These are phyloP conservation scores for Oxyteleia sp. DNA, from an alignment of 2,888 invertebrate genomes.

Conservation along the genomic window DNA sequence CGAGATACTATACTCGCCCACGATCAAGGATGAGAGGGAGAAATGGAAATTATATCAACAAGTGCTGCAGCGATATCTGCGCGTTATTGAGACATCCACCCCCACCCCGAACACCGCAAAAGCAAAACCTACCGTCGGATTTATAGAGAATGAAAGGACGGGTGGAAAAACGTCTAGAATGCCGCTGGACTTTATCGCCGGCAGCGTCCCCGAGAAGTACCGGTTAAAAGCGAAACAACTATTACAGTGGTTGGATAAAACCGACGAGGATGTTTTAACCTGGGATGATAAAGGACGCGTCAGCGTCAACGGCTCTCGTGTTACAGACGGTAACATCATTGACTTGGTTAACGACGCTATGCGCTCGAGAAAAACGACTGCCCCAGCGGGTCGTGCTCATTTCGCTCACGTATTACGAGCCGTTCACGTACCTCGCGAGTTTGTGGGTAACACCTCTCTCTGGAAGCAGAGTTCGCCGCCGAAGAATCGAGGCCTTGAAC, in stretches of 20 bases:
- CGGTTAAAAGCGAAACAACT: conserved; percentile 1
- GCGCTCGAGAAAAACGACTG: conserved; percentile 7
- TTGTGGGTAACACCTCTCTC: conserved; percentile 6
- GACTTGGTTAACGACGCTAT: conserved; percentile 54
- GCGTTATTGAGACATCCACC: not conserved
- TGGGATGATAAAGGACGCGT: conserved; percentile 20
- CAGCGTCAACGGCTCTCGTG: conserved; percentile 4
- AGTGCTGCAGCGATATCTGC: conserved; percentile 49
- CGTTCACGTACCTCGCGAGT: conserved; percentile 16
- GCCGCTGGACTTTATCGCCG: too few species aligned
- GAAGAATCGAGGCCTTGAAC: too few species aligned
- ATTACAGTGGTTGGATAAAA: not conserved
- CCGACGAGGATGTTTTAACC: not conserved
- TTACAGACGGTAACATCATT: conserved; percentile 27
- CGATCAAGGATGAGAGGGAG: conserved; percentile 41
- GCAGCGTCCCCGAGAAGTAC: conserved; percentile 11
- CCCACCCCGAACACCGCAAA: too few species aligned
- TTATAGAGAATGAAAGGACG: too few species aligned
- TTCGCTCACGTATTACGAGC: conserved; percentile 26
- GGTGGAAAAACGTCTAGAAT: too few species aligned
- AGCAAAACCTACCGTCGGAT: too few species aligned
- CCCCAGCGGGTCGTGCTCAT: not conserved
- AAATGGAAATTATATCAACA: conserved; percentile 48
- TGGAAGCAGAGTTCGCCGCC: conserved; percentile 5
- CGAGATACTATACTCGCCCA: conserved; percentile 40